A percentile compares a stretch with the other conserved stretches of the same genome.
These are phyloP conservation scores for Fundulus diaphanus DNA, from an alignment of 2,797 vertebrate genomes.

Conservation along the genomic window DNA sequence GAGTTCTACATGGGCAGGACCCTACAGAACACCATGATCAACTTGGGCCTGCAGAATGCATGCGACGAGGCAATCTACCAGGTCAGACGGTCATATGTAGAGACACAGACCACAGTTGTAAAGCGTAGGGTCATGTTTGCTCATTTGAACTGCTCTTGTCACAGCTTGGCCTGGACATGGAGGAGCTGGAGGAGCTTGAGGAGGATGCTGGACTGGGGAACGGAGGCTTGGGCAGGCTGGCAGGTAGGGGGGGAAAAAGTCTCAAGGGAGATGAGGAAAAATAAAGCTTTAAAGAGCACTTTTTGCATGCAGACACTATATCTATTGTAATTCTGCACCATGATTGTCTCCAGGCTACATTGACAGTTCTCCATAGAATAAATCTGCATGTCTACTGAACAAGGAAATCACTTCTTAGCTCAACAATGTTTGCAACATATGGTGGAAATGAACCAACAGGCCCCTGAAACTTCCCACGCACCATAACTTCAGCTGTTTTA, in stretches of 20 bases:
- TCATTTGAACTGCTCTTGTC: not conserved
- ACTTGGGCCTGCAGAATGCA: slow-evolving; percentile 95
- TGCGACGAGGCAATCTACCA: slow-evolving; percentile 98
- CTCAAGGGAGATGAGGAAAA: too few relatives aligned
- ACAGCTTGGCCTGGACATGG: slow-evolving; percentile 95
- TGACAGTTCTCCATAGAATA: slow-evolving; percentile 24
- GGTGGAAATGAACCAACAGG: not conserved
- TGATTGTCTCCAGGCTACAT: not conserved
- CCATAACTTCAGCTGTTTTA: not conserved
- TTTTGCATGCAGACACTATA: not conserved
- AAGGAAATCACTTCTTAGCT: slow-evolving; percentile 15
- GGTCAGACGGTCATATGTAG: slow-evolving; percentile 71
- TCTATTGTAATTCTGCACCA: not conserved
- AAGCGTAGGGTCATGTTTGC: not conserved
- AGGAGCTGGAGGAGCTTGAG: slow-evolving; percentile 97
- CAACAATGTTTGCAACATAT: slow-evolving; percentile 1
- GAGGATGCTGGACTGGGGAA: slow-evolving; percentile 97
- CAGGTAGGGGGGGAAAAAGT: slow-evolving; percentile 80
- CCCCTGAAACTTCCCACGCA: not conserved
- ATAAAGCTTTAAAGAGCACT: not conserved
- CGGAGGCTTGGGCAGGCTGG: slow-evolving; percentile 94
- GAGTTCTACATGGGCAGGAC: slow-evolving; percentile 98
- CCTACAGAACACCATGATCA: slow-evolving; percentile 98
- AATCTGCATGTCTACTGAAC: not conserved
- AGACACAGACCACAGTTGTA: not conserved